These are phyloP conservation scores for Elmis aenea DNA, from an alignment of 2,888 invertebrate species.

Conservation along the genomic window DNA sequence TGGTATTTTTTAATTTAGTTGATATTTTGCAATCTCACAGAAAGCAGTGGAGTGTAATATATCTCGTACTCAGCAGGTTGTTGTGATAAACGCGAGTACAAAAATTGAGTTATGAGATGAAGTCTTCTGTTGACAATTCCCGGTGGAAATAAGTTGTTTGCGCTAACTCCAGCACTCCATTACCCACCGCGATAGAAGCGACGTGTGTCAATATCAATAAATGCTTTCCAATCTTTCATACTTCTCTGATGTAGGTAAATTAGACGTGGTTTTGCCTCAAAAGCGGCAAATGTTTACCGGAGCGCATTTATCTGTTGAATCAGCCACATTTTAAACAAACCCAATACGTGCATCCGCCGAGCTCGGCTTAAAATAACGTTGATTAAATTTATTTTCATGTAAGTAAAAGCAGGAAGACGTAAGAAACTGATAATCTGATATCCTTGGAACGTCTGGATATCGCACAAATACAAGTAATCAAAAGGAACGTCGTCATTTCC, in stretches of 20 bases:
- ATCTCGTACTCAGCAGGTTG: constrained; percentile 36
- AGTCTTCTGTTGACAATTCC: constrained; percentile 47
- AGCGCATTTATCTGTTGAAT: constrained; percentile 16
- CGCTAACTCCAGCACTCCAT: constrained; percentile 43
- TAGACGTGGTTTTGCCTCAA: constrained; percentile 18
- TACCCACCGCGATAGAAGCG: constrained; percentile 37
- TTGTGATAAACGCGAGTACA: constrained; percentile 33
- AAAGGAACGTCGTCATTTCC: no score
- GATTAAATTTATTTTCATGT: no score
- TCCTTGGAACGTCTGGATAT: no score
- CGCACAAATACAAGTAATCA: no score
- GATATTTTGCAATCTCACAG: no score
- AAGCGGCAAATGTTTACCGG: constrained; percentile 12
- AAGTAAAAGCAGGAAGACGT: no score
- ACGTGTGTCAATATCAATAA: constrained; percentile 43
- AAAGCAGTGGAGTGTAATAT: constrained; percentile 16
- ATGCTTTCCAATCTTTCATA: constrained; percentile 30
- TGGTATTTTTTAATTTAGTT: no score
- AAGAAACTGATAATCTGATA: no score
- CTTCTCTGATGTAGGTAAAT: constrained; percentile 21
- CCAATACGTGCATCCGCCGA: not conserved
- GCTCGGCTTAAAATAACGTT: no score
- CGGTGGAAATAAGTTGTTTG: constrained; percentile 48
- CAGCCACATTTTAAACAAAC: not conserved
- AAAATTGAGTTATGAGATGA: constrained; percentile 48